These are phyloP conservation scores for Neodiprion fabricii DNA, from an alignment of 1,140 invertebrate species.

Conservation along the genomic window DNA sequence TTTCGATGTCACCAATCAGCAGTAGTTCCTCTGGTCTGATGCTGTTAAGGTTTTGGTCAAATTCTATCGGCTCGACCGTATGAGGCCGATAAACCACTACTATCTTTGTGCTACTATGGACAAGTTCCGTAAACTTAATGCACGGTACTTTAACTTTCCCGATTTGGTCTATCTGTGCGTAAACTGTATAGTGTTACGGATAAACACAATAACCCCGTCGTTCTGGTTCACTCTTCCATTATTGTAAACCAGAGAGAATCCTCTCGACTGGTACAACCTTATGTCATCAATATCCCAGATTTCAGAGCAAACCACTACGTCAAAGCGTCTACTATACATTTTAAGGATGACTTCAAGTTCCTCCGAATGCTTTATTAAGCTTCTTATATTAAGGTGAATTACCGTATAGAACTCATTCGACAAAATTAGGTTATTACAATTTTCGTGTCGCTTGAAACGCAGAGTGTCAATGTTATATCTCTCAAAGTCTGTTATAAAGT, in stretches of 20 bases:
- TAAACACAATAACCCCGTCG: conserved; percentile 12
- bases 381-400: not conserved
- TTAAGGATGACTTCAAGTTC: not conserved
- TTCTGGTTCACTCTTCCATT: conserved; percentile 4
- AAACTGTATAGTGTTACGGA: conserved; percentile 6
- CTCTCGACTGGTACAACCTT: not conserved
- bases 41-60: not conserved
- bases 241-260: not conserved
- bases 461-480: not conserved
- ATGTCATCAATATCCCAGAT: not conserved
- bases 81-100: conserved; percentile 11
- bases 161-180: conserved; percentile 13
- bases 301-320: not conserved
- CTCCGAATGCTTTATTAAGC: not conserved
- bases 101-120: not conserved
- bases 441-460: not conserved
- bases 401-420: not conserved
- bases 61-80: not conserved
- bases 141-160: conserved; percentile 9
- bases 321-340: not conserved
- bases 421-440: not conserved
- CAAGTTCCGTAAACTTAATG: not conserved
- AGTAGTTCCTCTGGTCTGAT: not conserved
- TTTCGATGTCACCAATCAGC: conserved; percentile 16
- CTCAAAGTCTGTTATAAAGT: not conserved